Conservation (phyloP, 2,888 invertebrate genomes). For the Spialia ferax region DNA sequence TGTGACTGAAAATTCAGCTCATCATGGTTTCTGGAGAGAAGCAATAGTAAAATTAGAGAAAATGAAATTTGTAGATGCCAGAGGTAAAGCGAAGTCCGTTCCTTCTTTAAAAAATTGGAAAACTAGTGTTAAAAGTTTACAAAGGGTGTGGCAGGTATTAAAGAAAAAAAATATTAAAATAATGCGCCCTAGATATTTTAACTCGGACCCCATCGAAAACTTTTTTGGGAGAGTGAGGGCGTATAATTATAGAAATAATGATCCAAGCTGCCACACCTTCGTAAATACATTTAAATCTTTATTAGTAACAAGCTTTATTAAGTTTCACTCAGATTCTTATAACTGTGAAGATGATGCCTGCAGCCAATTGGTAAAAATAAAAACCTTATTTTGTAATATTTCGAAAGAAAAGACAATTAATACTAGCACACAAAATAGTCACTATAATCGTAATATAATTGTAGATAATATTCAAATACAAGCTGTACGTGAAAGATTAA, state of each 20-base stretch:
- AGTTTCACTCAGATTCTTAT: background rate
- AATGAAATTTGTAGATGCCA: background rate
- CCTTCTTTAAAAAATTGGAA: background rate
- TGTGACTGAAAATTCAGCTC: background rate
- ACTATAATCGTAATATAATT: background rate
- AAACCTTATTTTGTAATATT: background rate
- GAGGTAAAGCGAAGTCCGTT: background rate
- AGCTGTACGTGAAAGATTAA: background rate
- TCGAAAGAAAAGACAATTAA: background rate
- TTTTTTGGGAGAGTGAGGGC: constrained; percentile 4
- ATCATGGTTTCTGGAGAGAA: background rate
- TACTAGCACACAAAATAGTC: background rate
- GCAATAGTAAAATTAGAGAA: background rate
- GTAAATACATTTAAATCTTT: constrained; percentile 5
- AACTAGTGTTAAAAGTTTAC: background rate
- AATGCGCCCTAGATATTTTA: constrained; percentile 1
- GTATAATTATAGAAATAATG: background rate
- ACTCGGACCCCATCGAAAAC: background rate
- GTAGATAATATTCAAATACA: background rate
- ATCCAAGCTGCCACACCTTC: background rate
- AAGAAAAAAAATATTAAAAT: constrained; percentile 10
- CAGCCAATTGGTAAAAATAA: background rate
- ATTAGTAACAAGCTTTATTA: background rate
- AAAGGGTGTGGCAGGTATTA: background rate
- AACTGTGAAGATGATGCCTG: constrained; percentile 5